Base-by-base conservation (phyloP, 2,888 invertebrate species). In the Tipula vernalis region DNA sequence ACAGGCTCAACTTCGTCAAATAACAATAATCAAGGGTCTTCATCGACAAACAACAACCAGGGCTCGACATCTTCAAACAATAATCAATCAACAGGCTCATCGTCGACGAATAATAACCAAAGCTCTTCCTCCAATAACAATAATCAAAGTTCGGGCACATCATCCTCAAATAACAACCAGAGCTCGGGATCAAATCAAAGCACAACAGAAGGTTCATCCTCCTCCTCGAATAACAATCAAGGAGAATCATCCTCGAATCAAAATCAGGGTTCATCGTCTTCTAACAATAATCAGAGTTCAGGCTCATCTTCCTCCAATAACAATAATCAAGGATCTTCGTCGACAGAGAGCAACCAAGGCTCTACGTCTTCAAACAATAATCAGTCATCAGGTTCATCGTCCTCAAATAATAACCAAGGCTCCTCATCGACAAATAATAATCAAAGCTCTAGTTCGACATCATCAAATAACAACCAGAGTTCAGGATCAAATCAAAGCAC, bases 81-180 rank as follows among this genome's bases (percentile, higher is more conserved):
- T 39, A 39, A 39, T 39, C 39, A 39, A 3, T 5, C 5, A 71
- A 88, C 89, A 36, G 86, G 87, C 12, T 87, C 87, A 8, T 39
- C 39, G 5, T 39, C 39, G 1, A 1, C 28, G 0, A 28, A 28
- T 28, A 39, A 39, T 18, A 88, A 87, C 86, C 88, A 88, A 86
- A 15, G 51, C 8, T 51, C 51, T 13, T 87, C 88, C 18, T 88
- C 42, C 41, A 36, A 18, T 2, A 83, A 42, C 18, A 85, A 15
- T 8, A 87, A 85, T 28, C 85, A 89, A 2, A 71, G 87, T 18
- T 88, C 88, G 86, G 90, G 91, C 41, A 28, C 88, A n/a, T 88
- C 90, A 36, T 44, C 44, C 12, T 44, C 44, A 44, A 44, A 57
- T 1, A 86, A 39, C 88, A 0, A 87, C 88, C 88, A 88, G 42